Evolutionary conservation across 2,888 invertebrate genomes (phyloP).

Genomic region (Agrotis exclamationis): DNA sequence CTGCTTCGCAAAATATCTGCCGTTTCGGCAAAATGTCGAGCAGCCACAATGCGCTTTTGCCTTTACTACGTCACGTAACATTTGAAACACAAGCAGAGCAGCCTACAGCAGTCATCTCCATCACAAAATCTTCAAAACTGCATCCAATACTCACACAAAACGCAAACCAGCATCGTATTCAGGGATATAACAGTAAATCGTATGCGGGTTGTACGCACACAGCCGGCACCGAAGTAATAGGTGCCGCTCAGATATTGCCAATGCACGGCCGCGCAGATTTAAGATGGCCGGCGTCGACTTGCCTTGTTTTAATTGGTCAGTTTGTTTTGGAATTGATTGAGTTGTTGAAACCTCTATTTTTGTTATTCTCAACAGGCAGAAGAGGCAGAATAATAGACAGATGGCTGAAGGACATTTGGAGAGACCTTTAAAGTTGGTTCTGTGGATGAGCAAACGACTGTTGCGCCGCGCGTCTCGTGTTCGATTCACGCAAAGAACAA

Average conservation of each 20-base stretch:
- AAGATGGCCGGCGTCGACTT: constrained; percentile 89
- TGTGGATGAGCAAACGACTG: no score
- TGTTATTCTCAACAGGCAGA: not conserved
- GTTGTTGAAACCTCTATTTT: constrained; percentile 64
- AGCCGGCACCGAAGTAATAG: constrained; percentile 78
- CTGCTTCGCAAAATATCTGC: no score
- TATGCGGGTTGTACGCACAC: constrained; percentile 66
- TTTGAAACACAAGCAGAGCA: no score
- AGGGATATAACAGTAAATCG: constrained; percentile 73
- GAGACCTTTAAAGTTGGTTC: no score
- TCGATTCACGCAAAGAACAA: no score
- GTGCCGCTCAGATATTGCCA: constrained; percentile 88
- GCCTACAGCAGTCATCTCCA: constrained; percentile 2
- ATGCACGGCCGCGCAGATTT: constrained; percentile 88
- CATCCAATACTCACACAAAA: constrained; percentile 46
- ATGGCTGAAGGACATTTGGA: not conserved
- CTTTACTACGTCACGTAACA: no score
- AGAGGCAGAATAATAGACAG: not conserved
- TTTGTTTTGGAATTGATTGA: constrained; percentile 71
- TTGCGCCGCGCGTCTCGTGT: no score
- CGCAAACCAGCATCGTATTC: constrained; percentile 54
- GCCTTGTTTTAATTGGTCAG: constrained; percentile 89
- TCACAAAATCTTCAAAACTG: constrained; percentile 50
- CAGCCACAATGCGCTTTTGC: no score
- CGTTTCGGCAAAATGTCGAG: no score